Base-by-base conservation (phyloP, 2,113 vertebrate genomes). In the Hippolais icterina region DNA sequence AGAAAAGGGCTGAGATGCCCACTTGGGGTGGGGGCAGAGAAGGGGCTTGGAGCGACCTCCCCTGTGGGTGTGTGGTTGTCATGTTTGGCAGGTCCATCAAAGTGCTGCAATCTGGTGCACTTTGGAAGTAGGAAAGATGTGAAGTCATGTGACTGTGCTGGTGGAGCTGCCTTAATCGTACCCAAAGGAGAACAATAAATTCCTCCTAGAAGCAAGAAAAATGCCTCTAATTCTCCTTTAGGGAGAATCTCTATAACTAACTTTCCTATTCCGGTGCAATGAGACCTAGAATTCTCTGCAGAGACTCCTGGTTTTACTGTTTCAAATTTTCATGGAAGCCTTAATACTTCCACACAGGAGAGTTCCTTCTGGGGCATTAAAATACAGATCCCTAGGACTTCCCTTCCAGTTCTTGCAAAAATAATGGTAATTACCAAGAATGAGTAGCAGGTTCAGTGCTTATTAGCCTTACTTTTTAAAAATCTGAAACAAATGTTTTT, bases 401-500 rank as follows among this genome's bases (percentile, higher is more conserved):
- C 25, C 66, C 66, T 89, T 84, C 41, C 50, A 35, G 69, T 94
- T 94, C 79, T 87, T 96, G 83, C 53, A 77, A 96, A 96, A 96
- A 96, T 96, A 97, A 83, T 98, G 90, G 92, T 97, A 97, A 97
- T 98, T 98, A 97, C 97, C 93, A 96, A 65, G 94, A 96, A 97
- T 94, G 94, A 98, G 97, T 97, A 98, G 89, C 93, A 97, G 94
- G 64, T 96, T 97, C 79, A n/a, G 29, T 92, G 93, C 96, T 97
- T 97, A 94, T 97, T 98, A 97, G 94, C 97, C 91, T 96, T 97
- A 96, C 82, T 97, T 98, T 98, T 97, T 97, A 98, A 98, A 98
- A 98, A 97, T 98, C 98, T 98, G 96, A 97, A 98, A 98, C 95
- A 97, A 98, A 98, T 98, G 98, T 97, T 98, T 98, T 97, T 98